Base-by-base conservation (phyloP, 2,113 vertebrate genomes). In the Mastomys natalensis region DNA sequence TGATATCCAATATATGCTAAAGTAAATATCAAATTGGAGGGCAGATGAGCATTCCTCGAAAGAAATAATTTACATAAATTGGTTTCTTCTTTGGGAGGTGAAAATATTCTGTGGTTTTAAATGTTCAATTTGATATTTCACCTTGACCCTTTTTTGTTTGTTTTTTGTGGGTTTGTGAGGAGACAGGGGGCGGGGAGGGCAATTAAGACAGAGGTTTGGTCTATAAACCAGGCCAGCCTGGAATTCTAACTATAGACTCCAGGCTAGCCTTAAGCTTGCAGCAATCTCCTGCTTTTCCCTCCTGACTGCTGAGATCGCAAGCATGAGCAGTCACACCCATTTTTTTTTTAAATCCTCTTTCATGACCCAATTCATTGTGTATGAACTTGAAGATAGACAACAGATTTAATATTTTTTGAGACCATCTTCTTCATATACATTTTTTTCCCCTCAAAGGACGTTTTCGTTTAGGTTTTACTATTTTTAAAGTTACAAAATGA, bases 81-180 rank as follows among this genome's bases (percentile, higher is more conserved):
- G 62, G 2, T 89, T 91, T 85, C 86, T 81, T 92, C 37, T 80
- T 88, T 82, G 68, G 48, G n/a, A 96, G 45, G 84, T 73, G 26
- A 81, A 93, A 90, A 64, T 90, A 51, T 34, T 62, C 48, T 5
- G 21, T 76, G 74, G 43, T 66, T 89, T 95, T 89, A 78, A 34
- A 26, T 68, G 5, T 64, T 96, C n/a, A 16, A 3, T 62, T 86
- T 60, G 60, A 43, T 19, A 2, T 86, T 88, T 93, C 78, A 77
- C 93, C 53, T 68, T 94, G 45, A 24, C 55, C 10, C 29, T 88
- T 72, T 70, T 34, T 34, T n/a, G 16, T 73, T 70, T 34, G 1
- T 72, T 87, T 9, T 72, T 55, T 72, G 34, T 26, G 34, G 7
- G 34, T 72, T 87, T 53, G 0, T 0, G 43, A 26, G 40, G 45